Evolutionary conservation across 2,113 vertebrate species (phyloP), one percentile per base, ranked within the genome.

Genomic region (Corythornis madagascariensis): DNA sequence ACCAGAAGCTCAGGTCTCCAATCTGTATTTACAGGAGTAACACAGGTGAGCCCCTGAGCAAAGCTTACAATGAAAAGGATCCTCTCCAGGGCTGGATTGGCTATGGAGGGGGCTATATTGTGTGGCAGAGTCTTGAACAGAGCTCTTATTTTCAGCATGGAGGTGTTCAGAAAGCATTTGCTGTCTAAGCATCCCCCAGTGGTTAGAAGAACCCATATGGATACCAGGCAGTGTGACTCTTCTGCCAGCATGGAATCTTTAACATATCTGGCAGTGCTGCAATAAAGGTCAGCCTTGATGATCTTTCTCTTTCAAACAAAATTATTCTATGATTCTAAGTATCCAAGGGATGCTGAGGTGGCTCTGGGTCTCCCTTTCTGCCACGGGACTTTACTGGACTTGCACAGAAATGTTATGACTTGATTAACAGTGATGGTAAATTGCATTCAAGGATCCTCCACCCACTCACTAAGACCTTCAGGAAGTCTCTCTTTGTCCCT

Each of bases 131-230:
- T 29, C 82, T 87, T 60, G 71, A 55, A 7, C 5, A 26, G 26
- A 89, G 31, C 11, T 83, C n/a, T 65, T 50, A 13, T n/a, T 47
- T 84, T 72, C 55, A 52, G 6, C 2, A 3, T 11, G 31, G 26
- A 59, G 5, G 10, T 67, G 73, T 76, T 40, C 40, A 73, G 74
- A 60, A 60, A n/a, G n/a, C 9, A 13, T 17, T 72, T 66, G 25
- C 16, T 75, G 7, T 43, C 25, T 24, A 0, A 31, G 9, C 9
- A 31, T 26, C 48, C 28, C 35, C 31, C 42, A 25, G 0, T 0
- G 22, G 13, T 38, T 50, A 16, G 56, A 69, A 55, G 26, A 55
- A 9, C 10, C 31, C 26, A 7, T 25, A 21, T 4, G 45, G 63
- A 22, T n/a, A 38, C 16, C 10, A 21, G 4, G 14, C n/a, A 79